Evolutionary conservation across 2,888 invertebrate species (phyloP), one percentile per base, ranked within the genome.

Genomic region (Notocelia uddmanniana): DNA sequence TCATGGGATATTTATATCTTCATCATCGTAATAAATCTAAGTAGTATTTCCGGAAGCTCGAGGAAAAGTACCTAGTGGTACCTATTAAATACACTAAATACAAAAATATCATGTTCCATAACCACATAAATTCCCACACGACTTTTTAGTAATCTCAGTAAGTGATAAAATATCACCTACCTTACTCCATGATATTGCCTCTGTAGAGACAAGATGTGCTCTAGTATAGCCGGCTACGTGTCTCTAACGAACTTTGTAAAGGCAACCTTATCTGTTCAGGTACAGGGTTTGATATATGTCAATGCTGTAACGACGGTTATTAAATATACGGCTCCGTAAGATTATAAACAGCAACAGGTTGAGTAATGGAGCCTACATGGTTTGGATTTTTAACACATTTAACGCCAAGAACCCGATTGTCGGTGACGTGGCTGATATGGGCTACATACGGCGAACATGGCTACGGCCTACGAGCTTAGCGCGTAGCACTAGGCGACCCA

Each of bases 301-400:
- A 10, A 19, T 10, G 13, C 13, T 3, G 0, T 50, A 21, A 1
- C 11, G 37, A 37, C 34, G 59, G 58, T 50, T 50, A 50, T 68
- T 50, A 68, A 68, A 59, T 37, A 58, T 19, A 45, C 41, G 55
- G 54, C 45, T 69, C 31, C 31, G 13, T 52, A 52, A 34, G 45
- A 31, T 69, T 55, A 69, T 62, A 45, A 69, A 34, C 62, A 66
- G 70, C 70, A 64, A 59, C 58, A 66, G 64, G 31, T 58, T 52
- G 58, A 58, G 52, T 70, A 70, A 70, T 58, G 52, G 13, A 13
- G 23, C 18, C 9, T 59, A 57, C 50, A 58, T 50, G 63, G 63
- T 21, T 45, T 58, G 48, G 45, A 67, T 57, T 18, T 26, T 26
- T 26, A 45, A 45, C 37, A 37, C 54, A n/a, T n/a, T n/a, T n/a